A percentile compares a stretch with the other conserved stretches of the same genome.
Conservation (phyloP, 1,140 invertebrate species). For the Anagrus nilaparvatae region DNA sequence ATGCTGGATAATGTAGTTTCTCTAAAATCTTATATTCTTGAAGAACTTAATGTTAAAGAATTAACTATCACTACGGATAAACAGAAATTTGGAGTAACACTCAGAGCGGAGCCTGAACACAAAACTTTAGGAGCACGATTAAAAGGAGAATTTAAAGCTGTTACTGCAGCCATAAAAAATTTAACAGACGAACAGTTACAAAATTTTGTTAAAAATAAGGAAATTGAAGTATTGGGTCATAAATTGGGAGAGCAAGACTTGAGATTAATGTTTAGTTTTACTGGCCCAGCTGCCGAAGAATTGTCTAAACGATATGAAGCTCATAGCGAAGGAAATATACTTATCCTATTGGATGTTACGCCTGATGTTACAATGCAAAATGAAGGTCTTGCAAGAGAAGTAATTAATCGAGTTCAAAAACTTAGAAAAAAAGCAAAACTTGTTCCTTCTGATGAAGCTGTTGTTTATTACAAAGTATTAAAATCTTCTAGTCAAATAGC, state of each 20-base stretch:
- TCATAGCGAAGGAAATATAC: slow-evolving; percentile 78
- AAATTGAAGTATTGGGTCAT: slow-evolving; percentile 65
- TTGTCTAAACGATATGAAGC: slow-evolving; percentile 72
- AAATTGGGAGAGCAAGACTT: slow-evolving; percentile 72
- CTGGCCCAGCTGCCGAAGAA: slow-evolving; percentile 44
- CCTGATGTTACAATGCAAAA: slow-evolving; percentile 83
- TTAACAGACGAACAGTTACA: slow-evolving; percentile 74
- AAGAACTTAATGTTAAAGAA: slow-evolving; percentile 88
- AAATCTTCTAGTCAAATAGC: slow-evolving; percentile 51
- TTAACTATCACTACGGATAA: slow-evolving; percentile 89
- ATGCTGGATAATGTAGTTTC: slow-evolving; percentile 73
- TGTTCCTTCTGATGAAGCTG: slow-evolving; percentile 83
- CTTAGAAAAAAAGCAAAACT: slow-evolving; percentile 92
- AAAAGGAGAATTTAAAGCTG: slow-evolving; percentile 82
- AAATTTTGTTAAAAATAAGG: slow-evolving; percentile 60
- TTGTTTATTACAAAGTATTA: slow-evolving; percentile 66
- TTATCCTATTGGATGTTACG: slow-evolving; percentile 67
- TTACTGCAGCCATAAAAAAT: slow-evolving; percentile 71
- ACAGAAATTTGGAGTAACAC: slow-evolving; percentile 82
- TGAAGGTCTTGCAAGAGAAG: slow-evolving; percentile 86
- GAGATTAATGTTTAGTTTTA: slow-evolving; percentile 71
- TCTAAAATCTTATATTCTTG: slow-evolving; percentile 78
- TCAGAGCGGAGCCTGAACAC: slow-evolving; percentile 91
- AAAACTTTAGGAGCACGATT: slow-evolving; percentile 75
- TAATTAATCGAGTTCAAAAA: slow-evolving; percentile 95